Evolutionary conservation across 2,888 invertebrate genomes (phyloP), one percentile per base, ranked within the genome.

Genomic region (Tolmerus cingulatus): DNA sequence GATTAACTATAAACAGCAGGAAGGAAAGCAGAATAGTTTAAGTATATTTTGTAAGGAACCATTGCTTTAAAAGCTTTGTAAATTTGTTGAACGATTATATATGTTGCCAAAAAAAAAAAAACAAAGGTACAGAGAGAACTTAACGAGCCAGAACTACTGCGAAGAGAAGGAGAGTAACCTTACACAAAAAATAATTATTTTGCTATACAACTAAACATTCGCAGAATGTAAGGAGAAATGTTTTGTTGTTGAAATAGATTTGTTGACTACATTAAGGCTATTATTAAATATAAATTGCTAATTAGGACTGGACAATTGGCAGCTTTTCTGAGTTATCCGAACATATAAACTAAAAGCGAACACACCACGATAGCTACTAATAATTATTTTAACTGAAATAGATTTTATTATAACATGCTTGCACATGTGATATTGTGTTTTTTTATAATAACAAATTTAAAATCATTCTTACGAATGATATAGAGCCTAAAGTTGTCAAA

Each of bases 31-130:
- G 37, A 66, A 74, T 84, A 84, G 66, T 74, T 66, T 66, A 57
- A 66, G 51, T 74, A 84, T 84, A 84, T 66, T 84, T 84, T 84
- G 84, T 84, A 84, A 84, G 40, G 23, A 84, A 51, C 74, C 37
- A 84, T 66, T 84, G 74, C 74, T 66, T 84, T 84, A 57, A 74
- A 84, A 84, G 84, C 84, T 84, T 84, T 84, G 66, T 84, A 84
- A 66, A 84, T 84, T 84, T 84, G 84, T 84, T 84, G 43, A 84
- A 84, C 66, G 51, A 84, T 84, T 84, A 43, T 66, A 84, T 84
- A 84, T 84, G 84, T 84, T 84, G 84, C 84, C 84, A 84, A 84
- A 84, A 84, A 66, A 66, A 66, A 7, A 5, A 34, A 7, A 23
- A 23, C 5, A 23, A 55, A 19, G 55, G 16, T 66, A 23, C 27